A percentile compares a stretch with the other conserved stretches of the same genome.
Conservation (phyloP, 2,888 invertebrate genomes). For the Gari tellinella region DNA sequence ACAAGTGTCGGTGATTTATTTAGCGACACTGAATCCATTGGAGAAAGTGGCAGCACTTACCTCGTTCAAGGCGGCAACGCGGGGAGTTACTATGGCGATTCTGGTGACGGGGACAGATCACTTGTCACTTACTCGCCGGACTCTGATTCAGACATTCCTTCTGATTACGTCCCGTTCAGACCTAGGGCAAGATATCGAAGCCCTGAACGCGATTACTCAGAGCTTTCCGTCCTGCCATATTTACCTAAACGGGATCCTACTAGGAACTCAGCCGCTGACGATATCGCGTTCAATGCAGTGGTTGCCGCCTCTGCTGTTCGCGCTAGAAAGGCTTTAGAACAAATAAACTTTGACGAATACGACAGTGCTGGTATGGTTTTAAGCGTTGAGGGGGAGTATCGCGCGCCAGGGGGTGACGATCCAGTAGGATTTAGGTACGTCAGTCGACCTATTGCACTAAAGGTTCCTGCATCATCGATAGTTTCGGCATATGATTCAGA, state of each 20-base stretch:
- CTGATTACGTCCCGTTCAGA: conserved; percentile 72
- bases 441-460: conserved; percentile 74
- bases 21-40: conserved; percentile 56
- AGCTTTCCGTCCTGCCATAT: conserved; percentile 51
- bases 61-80: conserved; percentile 7
- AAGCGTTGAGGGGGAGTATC: conserved; percentile 76
- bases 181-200: conserved; percentile 62
- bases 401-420: conserved; percentile 61
- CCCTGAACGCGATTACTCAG: conserved; percentile 63
- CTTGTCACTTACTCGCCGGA: conserved; percentile 42
- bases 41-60: conserved; percentile 12
- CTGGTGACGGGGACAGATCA: conserved; percentile 35
- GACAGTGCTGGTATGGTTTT: conserved; percentile 74
- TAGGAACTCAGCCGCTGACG: conserved; percentile 53
- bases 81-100: conserved; percentile 8
- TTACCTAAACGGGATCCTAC: conserved; percentile 51
- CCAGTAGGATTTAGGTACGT: conserved; percentile 74
- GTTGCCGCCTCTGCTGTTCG: conserved; percentile 72
- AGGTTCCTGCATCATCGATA: conserved; percentile 57
- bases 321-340: conserved; percentile 68
- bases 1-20: conserved; percentile 63
- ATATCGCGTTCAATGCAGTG: conserved; percentile 69
- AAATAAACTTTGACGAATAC: conserved; percentile 69
- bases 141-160: conserved; percentile 50
- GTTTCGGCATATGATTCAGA: conserved; percentile 60